These are phyloP conservation scores for Cyclophora albipunctata DNA, from an alignment of 2,888 invertebrate species.

Conservation along the genomic window DNA sequence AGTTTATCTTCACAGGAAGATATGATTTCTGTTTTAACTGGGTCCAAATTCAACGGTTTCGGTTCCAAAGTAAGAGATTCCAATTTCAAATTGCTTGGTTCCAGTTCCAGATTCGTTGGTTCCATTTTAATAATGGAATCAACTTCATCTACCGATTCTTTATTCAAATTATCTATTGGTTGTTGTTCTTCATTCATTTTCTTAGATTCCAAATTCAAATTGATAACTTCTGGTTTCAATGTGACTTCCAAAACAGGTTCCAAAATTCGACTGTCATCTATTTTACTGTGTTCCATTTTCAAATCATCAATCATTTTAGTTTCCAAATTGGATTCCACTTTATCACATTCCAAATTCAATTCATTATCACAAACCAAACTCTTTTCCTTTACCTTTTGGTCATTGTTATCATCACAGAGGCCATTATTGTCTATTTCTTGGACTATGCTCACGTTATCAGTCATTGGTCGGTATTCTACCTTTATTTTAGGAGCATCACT, in stretches of 20 bases:
- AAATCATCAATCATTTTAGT: neutral
- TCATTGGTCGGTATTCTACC: conserved; percentile 23
- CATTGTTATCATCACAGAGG: conserved; percentile 7
- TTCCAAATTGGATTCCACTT: neutral
- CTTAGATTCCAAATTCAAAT: neutral
- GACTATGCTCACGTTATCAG: neutral
- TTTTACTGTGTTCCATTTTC: neutral
- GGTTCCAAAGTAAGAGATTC: too few species aligned
- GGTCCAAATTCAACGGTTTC: neutral
- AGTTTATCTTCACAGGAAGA: conserved; percentile 58
- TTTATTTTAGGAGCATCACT: conserved; percentile 37
- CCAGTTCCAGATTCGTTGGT: neutral
- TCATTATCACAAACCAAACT: neutral
- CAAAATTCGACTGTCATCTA: neutral
- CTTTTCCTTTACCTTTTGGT: neutral
- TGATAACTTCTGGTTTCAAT: neutral
- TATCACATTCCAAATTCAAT: conserved; percentile 4
- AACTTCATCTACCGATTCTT: neutral
- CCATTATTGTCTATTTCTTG: neutral
- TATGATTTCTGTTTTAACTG: conserved; percentile 31
- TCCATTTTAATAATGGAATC: conserved; percentile 1
- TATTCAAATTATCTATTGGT: neutral
- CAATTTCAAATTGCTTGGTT: too few species aligned
- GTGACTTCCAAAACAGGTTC: neutral
- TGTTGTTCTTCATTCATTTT: neutral